Evolutionary conservation across 2,888 invertebrate genomes (phyloP), one percentile per base, ranked within the genome.

Genomic region (Cistogaster globosa): DNA sequence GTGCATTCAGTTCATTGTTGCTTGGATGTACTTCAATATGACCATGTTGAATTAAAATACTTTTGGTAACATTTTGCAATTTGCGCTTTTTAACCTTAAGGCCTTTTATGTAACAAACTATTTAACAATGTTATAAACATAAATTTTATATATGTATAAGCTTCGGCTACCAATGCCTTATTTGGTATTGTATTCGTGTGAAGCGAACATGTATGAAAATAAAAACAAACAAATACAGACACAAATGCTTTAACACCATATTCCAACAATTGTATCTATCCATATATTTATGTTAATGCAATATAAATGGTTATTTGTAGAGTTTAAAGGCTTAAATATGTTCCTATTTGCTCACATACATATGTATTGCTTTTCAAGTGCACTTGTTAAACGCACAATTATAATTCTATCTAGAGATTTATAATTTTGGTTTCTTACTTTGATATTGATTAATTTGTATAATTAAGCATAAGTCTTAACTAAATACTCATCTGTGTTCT

Each of bases 401-500:
- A 71, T 83, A 72, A 71, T 82, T 65, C 71, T 77, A 77, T 65
- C 71, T 36, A 26, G 71, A 83, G 82, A 83, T 77, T 83, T 77
- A 83, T 83, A 83, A 83, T 83, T 83, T 83, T 67, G 71, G 71
- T 83, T 77, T 72, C 63, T 60, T 72, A 77, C 76, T 83, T 58
- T 83, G 71, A 67, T 81, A 76, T 80, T 84, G 81, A 81, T 76
- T 84, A 84, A 84, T 81, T 72, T 76, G 72, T 77, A 81, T 84
- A 84, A 84, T 81, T 81, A 81, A 55, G 76, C 71, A 84, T 58
- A 67, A 68, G 53, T 67, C 71, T 62, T 63, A 62, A 58, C 62
- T 62, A 76, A 60, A 32, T 71, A 45, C 55, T 76, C 45, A n/a
- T 67, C 72, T 55, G 11, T 18, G n/a, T 51, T n/a, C 36, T 32